Evolutionary conservation across 2,888 invertebrate genomes (phyloP), one percentile per base, ranked within the genome.

Genomic region (Hirtodrosophila histrioides): DNA sequence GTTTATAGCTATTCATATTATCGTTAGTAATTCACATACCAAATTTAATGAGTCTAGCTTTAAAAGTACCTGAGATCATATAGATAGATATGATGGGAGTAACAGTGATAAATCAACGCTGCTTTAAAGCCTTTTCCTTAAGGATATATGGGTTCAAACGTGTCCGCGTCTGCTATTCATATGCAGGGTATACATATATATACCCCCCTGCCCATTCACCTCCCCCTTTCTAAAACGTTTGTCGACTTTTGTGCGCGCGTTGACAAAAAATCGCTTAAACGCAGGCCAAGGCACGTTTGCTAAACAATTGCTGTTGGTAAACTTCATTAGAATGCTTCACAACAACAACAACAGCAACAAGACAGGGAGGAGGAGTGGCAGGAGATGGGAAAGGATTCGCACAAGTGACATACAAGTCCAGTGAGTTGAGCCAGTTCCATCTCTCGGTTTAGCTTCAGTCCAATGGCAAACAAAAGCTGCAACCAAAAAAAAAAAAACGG

Each of bases 291-390:
- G 89, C 89, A 89, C 90, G 89, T 89, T 89, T 89, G 87, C 88
- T 89, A 89, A 89, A 89, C 89, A 89, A 89, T 86, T 82, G 89
- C 88, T 86, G 87, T 85, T 80, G 87, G 89, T 89, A 89, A 89
- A 88, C 90, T 89, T 89, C 89, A 89, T 89, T 89, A 89, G 88
- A 84, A 84, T 84, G 71, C 63, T 66, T 54, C 58, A 55, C 66
- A 71, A 60, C 46, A 68, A 46, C 64, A 75, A 53, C 41, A 49
- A 48, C 46, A 49, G 55, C 35, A 50, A 10, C 11, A 51, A 11
- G 10, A 24, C 23, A 24, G 10, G 17, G 17, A 17, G 17, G 17
- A 17, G 17, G 6, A 12, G 8, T 10, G 31, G 17, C 17, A 41
- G 39, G 23, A 12, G 9, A 23, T 12, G 41, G 5, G 41, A 39